Evolutionary conservation across 2,113 vertebrate genomes (phyloP), one percentile per base, ranked within the genome.

Genomic region (Oryzias woworae): DNA sequence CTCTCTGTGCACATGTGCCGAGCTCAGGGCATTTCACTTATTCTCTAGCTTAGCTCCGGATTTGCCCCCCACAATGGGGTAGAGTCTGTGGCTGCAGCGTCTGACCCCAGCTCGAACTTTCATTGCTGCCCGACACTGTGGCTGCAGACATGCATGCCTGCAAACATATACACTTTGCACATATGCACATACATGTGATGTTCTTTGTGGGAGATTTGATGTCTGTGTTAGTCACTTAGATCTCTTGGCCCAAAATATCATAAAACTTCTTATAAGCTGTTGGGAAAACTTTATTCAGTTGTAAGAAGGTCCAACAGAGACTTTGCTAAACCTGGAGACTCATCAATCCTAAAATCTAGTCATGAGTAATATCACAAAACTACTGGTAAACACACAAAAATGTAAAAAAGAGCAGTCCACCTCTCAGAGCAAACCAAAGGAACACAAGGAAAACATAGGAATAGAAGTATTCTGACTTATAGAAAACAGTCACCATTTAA

Each of bases 51-150:
- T 94, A 95, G 84, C 80, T 73, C 87, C 79, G 92, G 94, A 95
- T 95, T 94, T 96, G 86, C 75, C 86, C 76, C 85, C 91, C 79
- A 95, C 94, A 96, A 94, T 93, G 90, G 92, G 88, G 90, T 87
- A 36, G 36, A 8, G 36, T 12, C 36, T 85, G 77, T 90, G 91
- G 89, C 88, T 86, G 67, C 56, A 50, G 81, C 82, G 91, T 94
- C 93, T 96, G 94, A 96, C 94, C 94, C 88, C 78, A 18, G 69
- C 83, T 78, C 85, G 92, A 95, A 93, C 92, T 81, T 48, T 1
- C 78, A 82, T 36, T 59, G 58, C 86, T 86, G 85, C 70, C 86
- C 48, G 55, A 82, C 73, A 41, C 69, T n/a, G 22, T 13, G 71
- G 57, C 71, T 64, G 64, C 69, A 51, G 62, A 67, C 65, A 1